A percentile compares a stretch with the other conserved stretches of the same genome.
phyloP scores from a whole-genome alignment of 2,888 invertebrate species.

The Drosophila nr. medialis region DNA sequence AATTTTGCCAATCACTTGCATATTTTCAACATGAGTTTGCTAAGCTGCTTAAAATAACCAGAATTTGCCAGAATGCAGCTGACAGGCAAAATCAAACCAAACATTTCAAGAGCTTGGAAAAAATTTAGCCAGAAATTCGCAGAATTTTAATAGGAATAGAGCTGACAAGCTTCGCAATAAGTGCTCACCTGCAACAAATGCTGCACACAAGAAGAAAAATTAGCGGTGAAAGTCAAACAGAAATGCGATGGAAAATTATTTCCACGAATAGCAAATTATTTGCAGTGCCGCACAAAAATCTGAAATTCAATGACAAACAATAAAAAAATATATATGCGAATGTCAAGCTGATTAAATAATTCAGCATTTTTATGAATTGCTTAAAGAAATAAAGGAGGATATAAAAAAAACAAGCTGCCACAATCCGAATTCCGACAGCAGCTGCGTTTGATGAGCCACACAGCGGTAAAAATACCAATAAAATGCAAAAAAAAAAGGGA shows the following conservation, averaged over 20 bases:
- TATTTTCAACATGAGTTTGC: background rate
- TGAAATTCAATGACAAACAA: conserved; percentile 17
- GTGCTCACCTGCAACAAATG: conserved; percentile 35
- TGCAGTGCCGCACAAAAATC: conserved; percentile 39
- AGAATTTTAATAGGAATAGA: conserved; percentile 12
- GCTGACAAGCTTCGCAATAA: conserved; percentile 9
- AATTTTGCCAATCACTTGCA: background rate
- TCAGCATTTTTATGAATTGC: conserved; percentile 60
- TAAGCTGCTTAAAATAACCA: background rate
- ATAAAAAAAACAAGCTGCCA: conserved; percentile 22
- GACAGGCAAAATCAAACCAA: too few species aligned
- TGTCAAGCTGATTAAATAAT: conserved; percentile 68
- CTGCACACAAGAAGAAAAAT: background rate
- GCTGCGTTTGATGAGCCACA: conserved; percentile 70
- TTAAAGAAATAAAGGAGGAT: conserved; percentile 30
- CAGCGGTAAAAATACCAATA: conserved; percentile 39
- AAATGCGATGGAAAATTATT: conserved; percentile 30
- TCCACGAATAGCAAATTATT: conserved; percentile 49
- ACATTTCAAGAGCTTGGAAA: too few species aligned
- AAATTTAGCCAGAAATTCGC: background rate
- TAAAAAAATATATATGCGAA: conserved; percentile 19
- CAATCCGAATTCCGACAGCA: conserved; percentile 47
- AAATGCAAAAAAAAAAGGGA: conserved; percentile 27
- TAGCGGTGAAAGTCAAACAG: background rate
- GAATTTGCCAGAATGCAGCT: background rate